Evolutionary conservation across 2,113 vertebrate species (phyloP).

Genomic region (Daboia siamensis): DNA sequence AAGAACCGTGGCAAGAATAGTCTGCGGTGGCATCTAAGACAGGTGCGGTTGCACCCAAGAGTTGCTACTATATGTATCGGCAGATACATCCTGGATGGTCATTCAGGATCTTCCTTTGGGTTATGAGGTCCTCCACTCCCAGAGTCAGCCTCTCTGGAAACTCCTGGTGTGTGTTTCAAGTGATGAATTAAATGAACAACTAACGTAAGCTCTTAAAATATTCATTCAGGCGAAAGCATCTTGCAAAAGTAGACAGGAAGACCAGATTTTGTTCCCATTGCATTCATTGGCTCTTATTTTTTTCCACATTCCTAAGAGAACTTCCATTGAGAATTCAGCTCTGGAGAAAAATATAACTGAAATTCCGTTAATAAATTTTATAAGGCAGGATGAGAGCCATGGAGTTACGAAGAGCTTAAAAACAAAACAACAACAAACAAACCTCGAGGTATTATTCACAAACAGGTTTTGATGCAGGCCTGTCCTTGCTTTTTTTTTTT

Average conservation of each 20-base stretch:
- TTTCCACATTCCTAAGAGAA: constrained; percentile 2
- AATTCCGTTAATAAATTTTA: constrained; percentile 53
- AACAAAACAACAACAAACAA: background rate
- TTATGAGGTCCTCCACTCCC: background rate
- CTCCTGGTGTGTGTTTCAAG: background rate
- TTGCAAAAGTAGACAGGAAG: background rate
- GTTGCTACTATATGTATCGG: background rate
- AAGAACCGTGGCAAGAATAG: too few species aligned
- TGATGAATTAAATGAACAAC: background rate
- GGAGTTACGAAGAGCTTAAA: constrained; percentile 49
- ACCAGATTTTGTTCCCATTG: background rate
- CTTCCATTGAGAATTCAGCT: constrained; percentile 1
- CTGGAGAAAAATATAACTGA: constrained; percentile 25
- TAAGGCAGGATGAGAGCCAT: constrained; percentile 46
- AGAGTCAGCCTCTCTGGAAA: background rate
- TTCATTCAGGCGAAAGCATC: background rate
- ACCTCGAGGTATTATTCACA: constrained; percentile 61
- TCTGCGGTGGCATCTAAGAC: too few species aligned
- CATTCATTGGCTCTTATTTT: background rate
- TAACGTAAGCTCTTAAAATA: background rate
- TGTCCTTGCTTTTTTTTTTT: constrained; percentile 40
- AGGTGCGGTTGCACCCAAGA: background rate
- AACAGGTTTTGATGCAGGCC: constrained; percentile 60
- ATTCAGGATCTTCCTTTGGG: background rate
- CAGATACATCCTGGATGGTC: background rate